These are phyloP conservation scores for Podocnemis expansa DNA, from an alignment of 2,113 vertebrate genomes.

Conservation along the genomic window DNA sequence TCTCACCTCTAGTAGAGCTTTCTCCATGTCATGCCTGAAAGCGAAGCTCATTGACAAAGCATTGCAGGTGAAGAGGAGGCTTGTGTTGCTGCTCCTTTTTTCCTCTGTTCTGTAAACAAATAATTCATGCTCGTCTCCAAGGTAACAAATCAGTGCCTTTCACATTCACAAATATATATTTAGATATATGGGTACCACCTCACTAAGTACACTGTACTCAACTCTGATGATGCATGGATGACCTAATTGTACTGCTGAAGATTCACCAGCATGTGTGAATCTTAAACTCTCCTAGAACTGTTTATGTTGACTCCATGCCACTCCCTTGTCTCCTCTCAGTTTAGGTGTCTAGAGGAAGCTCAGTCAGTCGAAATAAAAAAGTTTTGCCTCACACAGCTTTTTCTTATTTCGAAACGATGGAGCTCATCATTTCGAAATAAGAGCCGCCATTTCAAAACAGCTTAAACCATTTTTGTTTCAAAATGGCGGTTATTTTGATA, in stretches of 20 bases:
- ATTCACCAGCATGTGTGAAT: neutral
- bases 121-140: neutral
- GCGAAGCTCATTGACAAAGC: neutral
- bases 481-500: too few relatives aligned
- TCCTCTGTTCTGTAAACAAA: neutral
- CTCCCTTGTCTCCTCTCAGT: neutral
- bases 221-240: neutral
- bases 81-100: neutral
- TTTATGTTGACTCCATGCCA: neutral
- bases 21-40: neutral
- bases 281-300: neutral
- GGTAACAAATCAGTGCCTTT: neutral
- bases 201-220: neutral
- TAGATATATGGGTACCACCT: neutral
- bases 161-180: neutral
- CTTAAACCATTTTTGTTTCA: too few relatives aligned
- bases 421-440: too few relatives aligned
- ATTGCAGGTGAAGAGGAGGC: neutral
- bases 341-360: neutral
- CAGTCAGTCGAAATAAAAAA: too few relatives aligned
- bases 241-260: neutral
- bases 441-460: too few relatives aligned
- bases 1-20: neutral
- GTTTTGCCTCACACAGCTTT: too few relatives aligned
- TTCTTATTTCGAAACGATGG: too few relatives aligned